A percentile compares a stretch with the other conserved stretches of the same genome.
phyloP scores from a whole-genome alignment of 2,113 vertebrate species.

The Hippopotamus amphibius region DNA sequence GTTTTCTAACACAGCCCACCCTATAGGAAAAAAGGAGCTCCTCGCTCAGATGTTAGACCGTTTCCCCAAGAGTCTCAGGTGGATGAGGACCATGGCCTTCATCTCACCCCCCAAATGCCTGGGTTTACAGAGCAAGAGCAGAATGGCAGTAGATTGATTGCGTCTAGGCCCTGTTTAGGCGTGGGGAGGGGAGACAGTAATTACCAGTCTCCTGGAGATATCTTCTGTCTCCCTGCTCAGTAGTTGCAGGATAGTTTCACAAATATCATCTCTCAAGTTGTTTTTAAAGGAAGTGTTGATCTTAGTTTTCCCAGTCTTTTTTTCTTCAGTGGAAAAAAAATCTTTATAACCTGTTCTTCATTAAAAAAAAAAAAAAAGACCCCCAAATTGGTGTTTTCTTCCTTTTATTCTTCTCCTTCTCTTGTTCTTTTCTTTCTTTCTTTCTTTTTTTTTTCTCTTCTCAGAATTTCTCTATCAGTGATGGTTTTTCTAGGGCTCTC shows the following conservation, averaged over 20 bases:
- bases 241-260: constrained; percentile 18
- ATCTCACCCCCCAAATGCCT: background rate
- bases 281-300: constrained; percentile 38
- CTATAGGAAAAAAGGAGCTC: background rate
- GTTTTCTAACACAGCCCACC: background rate
- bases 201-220: background rate
- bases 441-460: constrained; percentile 15
- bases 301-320: constrained; percentile 6
- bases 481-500: constrained; percentile 23
- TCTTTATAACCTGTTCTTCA: background rate
- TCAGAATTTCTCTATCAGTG: constrained; percentile 48
- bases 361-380: background rate
- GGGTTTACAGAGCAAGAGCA: constrained; percentile 36
- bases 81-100: background rate
- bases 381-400: constrained; percentile 2
- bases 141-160: background rate
- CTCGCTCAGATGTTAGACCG: background rate
- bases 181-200: background rate
- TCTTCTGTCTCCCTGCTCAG: background rate
- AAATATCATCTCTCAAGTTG: background rate
- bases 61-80: background rate
- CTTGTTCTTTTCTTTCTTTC: constrained; percentile 23
- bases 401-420: constrained; percentile 1
- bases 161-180: background rate
- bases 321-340: constrained; percentile 49